Evolutionary conservation across 2,888 invertebrate genomes (phyloP).

Genomic region (Nemapogon koenigi): DNA sequence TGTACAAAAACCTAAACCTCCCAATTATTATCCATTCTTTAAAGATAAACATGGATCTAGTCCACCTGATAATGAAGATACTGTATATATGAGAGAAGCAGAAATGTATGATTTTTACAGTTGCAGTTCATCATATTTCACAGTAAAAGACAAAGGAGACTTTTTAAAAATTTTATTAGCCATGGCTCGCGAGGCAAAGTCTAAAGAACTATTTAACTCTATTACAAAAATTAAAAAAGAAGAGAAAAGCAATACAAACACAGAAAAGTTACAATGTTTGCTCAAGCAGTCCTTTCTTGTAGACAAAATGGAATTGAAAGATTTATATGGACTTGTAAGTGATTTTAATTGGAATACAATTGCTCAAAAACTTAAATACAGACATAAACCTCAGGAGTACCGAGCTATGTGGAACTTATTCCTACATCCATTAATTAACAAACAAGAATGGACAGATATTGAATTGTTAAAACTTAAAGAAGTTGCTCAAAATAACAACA

Average conservation of each 20-base stretch:
- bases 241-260: conserved; percentile 18
- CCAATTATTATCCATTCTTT: conserved; percentile 65
- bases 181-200: conserved; percentile 26
- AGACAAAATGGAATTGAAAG: conserved; percentile 23
- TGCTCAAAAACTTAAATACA: conserved; percentile 43
- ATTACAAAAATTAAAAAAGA: conserved; percentile 14
- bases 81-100: conserved; percentile 35
- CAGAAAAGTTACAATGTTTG: too few relatives aligned
- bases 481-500: conserved; percentile 33
- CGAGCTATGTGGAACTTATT: conserved; percentile 74
- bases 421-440: conserved; percentile 72
- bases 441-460: conserved; percentile 29
- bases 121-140: conserved; percentile 57
- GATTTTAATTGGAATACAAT: conserved; percentile 69
- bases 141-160: conserved; percentile 60
- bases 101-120: conserved; percentile 52
- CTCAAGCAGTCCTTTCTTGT: conserved; percentile 11
- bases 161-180: conserved; percentile 55
- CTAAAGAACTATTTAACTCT: conserved; percentile 21
- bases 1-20: conserved; percentile 17
- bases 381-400: conserved; percentile 71
- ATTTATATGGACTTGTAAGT: conserved; percentile 35
- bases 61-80: conserved; percentile 68
- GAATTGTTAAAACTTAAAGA: conserved; percentile 32
- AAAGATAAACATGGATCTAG: conserved; percentile 64